phyloP scores from a whole-genome alignment of 1,140 invertebrate genomes.

The Scaptomyza graminum region DNA sequence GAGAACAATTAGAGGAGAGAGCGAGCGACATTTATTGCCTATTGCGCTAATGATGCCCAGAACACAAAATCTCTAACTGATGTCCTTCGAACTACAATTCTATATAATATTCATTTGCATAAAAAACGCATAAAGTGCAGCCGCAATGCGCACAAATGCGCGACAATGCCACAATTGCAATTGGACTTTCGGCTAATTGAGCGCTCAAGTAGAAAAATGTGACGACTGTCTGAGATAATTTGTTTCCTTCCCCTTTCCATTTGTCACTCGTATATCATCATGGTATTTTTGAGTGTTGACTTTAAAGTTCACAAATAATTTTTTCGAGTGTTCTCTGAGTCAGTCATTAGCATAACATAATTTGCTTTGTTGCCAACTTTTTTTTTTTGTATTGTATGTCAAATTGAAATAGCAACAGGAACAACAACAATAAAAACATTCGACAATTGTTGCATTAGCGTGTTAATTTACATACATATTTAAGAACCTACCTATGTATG shows the following conservation, averaged over 20 bases:
- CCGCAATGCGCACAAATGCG: constrained; percentile 12
- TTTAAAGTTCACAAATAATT: too few relatives aligned
- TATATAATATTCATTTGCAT: constrained; percentile 56
- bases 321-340: too few relatives aligned
- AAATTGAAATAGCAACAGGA: constrained; percentile 55
- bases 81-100: constrained; percentile 7
- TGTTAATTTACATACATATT: constrained; percentile 41
- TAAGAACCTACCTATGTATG: not conserved
- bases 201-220: constrained; percentile 57
- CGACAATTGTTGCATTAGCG: constrained; percentile 73
- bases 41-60: constrained; percentile 57
- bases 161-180: constrained; percentile 35
- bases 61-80: constrained; percentile 1
- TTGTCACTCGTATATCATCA: not conserved
- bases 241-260: not conserved
- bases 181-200: constrained; percentile 49
- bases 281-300: too few relatives aligned
- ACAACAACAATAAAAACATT: constrained; percentile 24
- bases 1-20: constrained; percentile 59
- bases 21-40: constrained; percentile 22
- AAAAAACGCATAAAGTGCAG: constrained; percentile 73
- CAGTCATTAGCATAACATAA: not conserved
- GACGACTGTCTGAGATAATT: not conserved
- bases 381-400: constrained; percentile 63
- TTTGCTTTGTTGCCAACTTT: not conserved